These are phyloP conservation scores for Cactoblastis cactorum DNA, from an alignment of 2,888 invertebrate genomes.

Conservation along the genomic window DNA sequence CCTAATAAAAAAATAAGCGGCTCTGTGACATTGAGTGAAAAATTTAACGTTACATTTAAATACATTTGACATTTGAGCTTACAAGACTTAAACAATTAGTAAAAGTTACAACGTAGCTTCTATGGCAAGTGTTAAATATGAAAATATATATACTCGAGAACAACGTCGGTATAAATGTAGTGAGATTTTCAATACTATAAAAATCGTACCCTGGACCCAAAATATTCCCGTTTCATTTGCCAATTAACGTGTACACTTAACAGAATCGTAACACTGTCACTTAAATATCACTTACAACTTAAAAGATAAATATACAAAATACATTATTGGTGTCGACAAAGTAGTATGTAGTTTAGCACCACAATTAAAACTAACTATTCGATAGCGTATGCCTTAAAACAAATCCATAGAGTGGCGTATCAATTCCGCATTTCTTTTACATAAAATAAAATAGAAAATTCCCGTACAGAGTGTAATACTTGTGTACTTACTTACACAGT, in stretches of 20 bases:
- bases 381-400: constrained; percentile 47
- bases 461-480: constrained; percentile 51
- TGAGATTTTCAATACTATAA: constrained; percentile 33
- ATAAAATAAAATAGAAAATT: constrained; percentile 35
- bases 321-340: constrained; percentile 61
- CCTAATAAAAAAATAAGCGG: constrained; percentile 20
- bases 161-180: constrained; percentile 30
- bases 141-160: constrained; percentile 17
- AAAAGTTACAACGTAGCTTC: constrained; percentile 19
- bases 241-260: constrained; percentile 27
- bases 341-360: constrained; percentile 59
- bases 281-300: constrained; percentile 50
- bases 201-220: constrained; percentile 18
- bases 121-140: constrained; percentile 22
- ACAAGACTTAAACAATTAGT: constrained; percentile 18
- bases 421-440: constrained; percentile 35
- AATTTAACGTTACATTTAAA: constrained; percentile 15
- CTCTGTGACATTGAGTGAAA: constrained; percentile 17
- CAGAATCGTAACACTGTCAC: constrained; percentile 45
- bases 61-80: constrained; percentile 20
- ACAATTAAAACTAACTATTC: constrained; percentile 57
- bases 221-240: constrained; percentile 37
- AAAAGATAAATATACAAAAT: constrained; percentile 52
- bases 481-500: constrained; percentile 53
- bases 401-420: constrained; percentile 44